Conservation (phyloP, 1,140 invertebrate species). For the Galleria mellonella region DNA sequence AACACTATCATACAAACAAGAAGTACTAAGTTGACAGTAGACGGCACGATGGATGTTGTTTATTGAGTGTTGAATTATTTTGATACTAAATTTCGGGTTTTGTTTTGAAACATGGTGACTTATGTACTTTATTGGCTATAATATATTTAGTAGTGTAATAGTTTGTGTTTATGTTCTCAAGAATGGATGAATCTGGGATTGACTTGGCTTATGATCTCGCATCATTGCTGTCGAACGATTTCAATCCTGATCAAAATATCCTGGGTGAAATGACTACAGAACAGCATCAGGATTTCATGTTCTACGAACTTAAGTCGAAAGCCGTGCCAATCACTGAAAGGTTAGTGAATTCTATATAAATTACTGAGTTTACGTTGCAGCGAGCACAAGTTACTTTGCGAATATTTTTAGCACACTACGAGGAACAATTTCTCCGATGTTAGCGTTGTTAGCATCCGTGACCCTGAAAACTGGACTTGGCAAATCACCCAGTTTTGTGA, state of each 20-base stretch:
- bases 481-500: slow-evolving; percentile 45
- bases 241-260: slow-evolving; percentile 72
- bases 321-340: slow-evolving; percentile 79
- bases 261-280: slow-evolving; percentile 73
- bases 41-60: slow-evolving; percentile 64
- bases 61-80: slow-evolving; percentile 32
- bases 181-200: slow-evolving; percentile 80
- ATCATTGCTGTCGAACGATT: slow-evolving; percentile 75
- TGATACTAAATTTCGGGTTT: slow-evolving; percentile 41
- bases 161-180: slow-evolving; percentile 62
- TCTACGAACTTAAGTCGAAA: slow-evolving; percentile 80
- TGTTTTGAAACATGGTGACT: slow-evolving; percentile 46
- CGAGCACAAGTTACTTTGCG: slow-evolving; percentile 21
- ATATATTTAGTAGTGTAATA: slow-evolving; percentile 41
- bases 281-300: slow-evolving; percentile 79
- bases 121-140: slow-evolving; percentile 18
- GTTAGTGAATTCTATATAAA: slow-evolving; percentile 57
- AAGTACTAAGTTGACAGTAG: slow-evolving; percentile 48
- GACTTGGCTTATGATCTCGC: slow-evolving; percentile 83
- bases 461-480: slow-evolving; percentile 65
- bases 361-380: slow-evolving; percentile 9
- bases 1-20: too few species aligned
- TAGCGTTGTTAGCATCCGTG: slow-evolving; percentile 25
- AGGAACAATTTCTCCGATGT: slow-evolving; percentile 64
- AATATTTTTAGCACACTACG: slow-evolving; percentile 63